A percentile compares a stretch with the other conserved stretches of the same genome.
phyloP scores from a whole-genome alignment of 1,140 invertebrate genomes.

The Brachionus paranguensis region DNA sequence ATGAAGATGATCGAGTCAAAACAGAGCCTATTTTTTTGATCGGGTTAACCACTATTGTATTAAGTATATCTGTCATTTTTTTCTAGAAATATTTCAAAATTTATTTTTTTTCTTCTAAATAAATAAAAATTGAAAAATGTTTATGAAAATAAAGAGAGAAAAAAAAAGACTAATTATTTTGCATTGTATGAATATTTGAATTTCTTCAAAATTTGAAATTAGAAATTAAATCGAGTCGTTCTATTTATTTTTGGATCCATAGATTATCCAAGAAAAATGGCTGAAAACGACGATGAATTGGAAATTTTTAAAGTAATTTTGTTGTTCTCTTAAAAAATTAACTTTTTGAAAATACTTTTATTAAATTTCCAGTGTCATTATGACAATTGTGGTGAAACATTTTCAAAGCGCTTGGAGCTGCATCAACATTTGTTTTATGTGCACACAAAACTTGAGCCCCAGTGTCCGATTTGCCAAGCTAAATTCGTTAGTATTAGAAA shows the following conservation, averaged over 20 bases:
- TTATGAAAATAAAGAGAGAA: not conserved
- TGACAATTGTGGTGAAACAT: not conserved
- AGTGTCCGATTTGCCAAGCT: not conserved
- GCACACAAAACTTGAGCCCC: constrained; percentile 6
- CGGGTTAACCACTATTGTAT: not conserved
- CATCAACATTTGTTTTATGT: constrained; percentile 24
- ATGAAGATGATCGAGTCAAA: not conserved
- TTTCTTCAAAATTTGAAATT: not conserved
- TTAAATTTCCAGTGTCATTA: not conserved
- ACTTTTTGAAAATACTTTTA: not conserved
- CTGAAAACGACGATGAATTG: not conserved
- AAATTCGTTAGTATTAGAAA: not conserved
- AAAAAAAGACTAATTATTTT: not conserved
- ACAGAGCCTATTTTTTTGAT: constrained; percentile 14
- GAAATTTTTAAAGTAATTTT: not conserved
- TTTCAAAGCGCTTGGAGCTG: not conserved
- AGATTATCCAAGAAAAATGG: not conserved
- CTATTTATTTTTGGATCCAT: not conserved
- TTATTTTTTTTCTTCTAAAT: not conserved
- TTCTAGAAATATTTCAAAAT: constrained; percentile 22
- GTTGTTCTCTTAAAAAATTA: not conserved
- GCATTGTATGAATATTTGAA: not conserved
- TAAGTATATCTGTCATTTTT: constrained; percentile 26
- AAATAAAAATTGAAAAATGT: not conserved
- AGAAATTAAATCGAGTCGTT: not conserved